Base-by-base conservation (phyloP, 2,113 vertebrate genomes). In the Sylvilagus bachmani region DNA sequence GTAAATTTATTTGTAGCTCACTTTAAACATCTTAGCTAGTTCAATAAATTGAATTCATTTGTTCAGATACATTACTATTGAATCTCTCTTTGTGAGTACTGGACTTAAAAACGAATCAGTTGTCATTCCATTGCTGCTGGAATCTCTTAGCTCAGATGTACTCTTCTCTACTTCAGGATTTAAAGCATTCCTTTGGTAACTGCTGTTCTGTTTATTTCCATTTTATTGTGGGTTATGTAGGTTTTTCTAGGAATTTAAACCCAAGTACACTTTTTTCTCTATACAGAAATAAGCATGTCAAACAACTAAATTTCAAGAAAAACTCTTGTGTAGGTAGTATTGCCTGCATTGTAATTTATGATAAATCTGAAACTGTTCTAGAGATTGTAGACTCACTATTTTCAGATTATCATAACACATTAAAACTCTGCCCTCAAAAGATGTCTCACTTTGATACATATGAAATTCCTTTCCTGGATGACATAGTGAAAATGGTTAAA, bases 401-500 rank as follows among this genome's bases (percentile, higher is more conserved):
- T 94, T 93, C 16, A 83, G 51, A 86, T 27, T 64, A 73, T 66
- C 58, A 79, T 67, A 89, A 38, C 16, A 53, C 24, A 82, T 6
- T 27, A 93, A 75, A 95, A 53, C 11, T 73, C 4, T 93, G 9
- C 19, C 10, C 3, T 94, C 29, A 87, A n/a, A 83, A 74, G 70
- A 71, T 70, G 2, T 62, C 75, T 94, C 49, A 87, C n/a, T 81
- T 91, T 77, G 31, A 53, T 82, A 31, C n/a, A 95, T 13, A 31
- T 77, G 29, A 94, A 58, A 61, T 94, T 90, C 29, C 44, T 93
- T 96, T 58, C 29, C 44, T 95, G 75, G 19, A 64, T 89, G 14
- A 92, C 19, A 51, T 86, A 58, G 51, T 94, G 77, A 92, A 95
- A 90, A 92, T 70, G 11, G 61, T 73, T 90, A 25, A 91, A 86